Conservation (phyloP, 2,888 invertebrate genomes). For the Hypomecis atomaria region DNA sequence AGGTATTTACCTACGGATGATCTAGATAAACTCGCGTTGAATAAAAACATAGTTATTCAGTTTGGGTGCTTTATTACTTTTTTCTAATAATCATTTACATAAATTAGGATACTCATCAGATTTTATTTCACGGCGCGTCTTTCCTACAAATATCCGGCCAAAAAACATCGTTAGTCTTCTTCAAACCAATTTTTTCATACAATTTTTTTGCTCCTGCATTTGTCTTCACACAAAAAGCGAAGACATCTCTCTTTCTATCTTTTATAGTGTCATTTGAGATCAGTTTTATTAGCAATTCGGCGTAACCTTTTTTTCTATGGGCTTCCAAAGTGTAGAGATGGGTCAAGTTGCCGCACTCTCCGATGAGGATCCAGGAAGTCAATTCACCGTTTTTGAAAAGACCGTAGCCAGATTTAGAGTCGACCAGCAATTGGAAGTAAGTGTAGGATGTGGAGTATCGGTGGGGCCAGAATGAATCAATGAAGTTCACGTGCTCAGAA, state of each 20-base stretch:
- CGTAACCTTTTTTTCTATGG: conserved; percentile 64
- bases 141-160: conserved; percentile 47
- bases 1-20: no score
- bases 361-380: conserved; percentile 60
- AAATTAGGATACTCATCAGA: neutral
- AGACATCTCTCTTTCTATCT: conserved; percentile 50
- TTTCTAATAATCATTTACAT: no score
- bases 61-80: neutral
- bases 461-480: conserved; percentile 62
- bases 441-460: conserved; percentile 51
- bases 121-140: neutral
- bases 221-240: conserved; percentile 54
- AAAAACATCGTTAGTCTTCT: conserved; percentile 39
- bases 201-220: conserved; percentile 57
- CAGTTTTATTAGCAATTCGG: conserved; percentile 56
- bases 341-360: conserved; percentile 59
- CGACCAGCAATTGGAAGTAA: conserved; percentile 58
- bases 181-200: conserved; percentile 60
- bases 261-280: conserved; percentile 54
- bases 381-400: conserved; percentile 52
- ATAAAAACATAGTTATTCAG: neutral
- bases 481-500: conserved; percentile 48
- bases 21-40: neutral
- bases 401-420: conserved; percentile 59
- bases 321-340: conserved; percentile 63